Conservation (phyloP, 30 jellyfish, hydroid and myxozoan species). For the Nemopilema nomurai region DNA sequence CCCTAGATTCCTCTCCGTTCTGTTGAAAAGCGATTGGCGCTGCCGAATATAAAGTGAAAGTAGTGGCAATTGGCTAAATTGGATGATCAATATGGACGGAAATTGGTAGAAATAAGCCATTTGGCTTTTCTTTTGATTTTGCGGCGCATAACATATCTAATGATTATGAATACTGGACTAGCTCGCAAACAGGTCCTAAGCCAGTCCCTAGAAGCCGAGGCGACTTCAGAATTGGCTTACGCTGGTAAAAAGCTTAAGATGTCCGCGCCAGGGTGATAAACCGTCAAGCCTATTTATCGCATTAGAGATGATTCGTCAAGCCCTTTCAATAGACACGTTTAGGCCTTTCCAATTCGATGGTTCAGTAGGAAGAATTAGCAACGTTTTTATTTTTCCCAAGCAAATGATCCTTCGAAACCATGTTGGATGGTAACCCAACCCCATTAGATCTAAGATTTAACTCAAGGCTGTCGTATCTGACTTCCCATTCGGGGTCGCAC, state of each 20-base stretch:
- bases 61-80: neutral
- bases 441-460: no score
- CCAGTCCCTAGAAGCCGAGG: neutral
- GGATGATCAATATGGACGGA: neutral
- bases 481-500: constrained; percentile 91
- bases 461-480: constrained; percentile 58
- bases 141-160: neutral
- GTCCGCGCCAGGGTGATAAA: neutral
- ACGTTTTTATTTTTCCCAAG: no score
- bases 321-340: neutral
- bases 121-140: neutral
- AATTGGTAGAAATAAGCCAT: neutral
- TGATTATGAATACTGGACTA: neutral
- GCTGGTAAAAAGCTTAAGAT: neutral
- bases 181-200: no score
- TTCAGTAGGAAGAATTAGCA: neutral
- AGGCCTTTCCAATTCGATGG: neutral
- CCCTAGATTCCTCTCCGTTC: no score
- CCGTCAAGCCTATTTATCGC: neutral
- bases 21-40: neutral
- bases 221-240: neutral
- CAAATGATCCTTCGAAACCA: neutral
- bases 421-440: no score
- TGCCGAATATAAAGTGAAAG: neutral
- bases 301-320: neutral